Evolutionary conservation across 2,888 invertebrate genomes (phyloP).

Genomic region (Chaetoderma sp.): DNA sequence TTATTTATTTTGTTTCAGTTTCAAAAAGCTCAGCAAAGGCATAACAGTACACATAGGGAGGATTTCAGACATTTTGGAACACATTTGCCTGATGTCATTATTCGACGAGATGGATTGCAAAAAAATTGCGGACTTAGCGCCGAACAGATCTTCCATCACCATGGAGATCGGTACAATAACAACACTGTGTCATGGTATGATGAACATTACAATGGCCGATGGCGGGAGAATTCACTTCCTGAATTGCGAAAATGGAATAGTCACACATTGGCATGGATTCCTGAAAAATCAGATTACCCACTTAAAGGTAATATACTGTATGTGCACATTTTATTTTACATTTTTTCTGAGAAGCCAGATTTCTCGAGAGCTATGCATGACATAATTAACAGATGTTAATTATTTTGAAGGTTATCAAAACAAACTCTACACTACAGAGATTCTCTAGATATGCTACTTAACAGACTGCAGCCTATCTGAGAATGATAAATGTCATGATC

Average conservation of each 20-base stretch:
- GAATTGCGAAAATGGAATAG: constrained; percentile 60
- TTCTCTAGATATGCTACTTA: too few species aligned
- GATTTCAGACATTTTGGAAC: constrained; percentile 56
- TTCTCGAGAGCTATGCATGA: too few species aligned
- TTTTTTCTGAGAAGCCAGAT: too few species aligned
- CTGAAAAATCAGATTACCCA: constrained; percentile 65
- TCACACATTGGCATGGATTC: constrained; percentile 61
- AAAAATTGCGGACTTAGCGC: constrained; percentile 59
- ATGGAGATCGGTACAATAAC: constrained; percentile 62
- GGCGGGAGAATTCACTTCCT: constrained; percentile 53
- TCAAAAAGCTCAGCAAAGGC: constrained; percentile 49
- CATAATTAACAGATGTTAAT: too few species aligned
- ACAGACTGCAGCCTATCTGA: too few species aligned
- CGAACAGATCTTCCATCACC: constrained; percentile 63
- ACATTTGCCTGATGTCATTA: constrained; percentile 57
- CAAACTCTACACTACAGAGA: too few species aligned
- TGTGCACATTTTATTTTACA: not conserved
- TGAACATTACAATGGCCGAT: constrained; percentile 63
- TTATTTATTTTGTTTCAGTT: too few species aligned
- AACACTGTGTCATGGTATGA: constrained; percentile 67
- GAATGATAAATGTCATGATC: too few species aligned
- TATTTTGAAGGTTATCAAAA: too few species aligned
- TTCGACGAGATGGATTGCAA: constrained; percentile 56
- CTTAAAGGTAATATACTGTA: constrained; percentile 65
- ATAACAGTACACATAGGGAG: constrained; percentile 62